These are phyloP conservation scores for Brachionus plicatilis DNA, from an alignment of 1,140 invertebrate genomes.

Conservation along the genomic window DNA sequence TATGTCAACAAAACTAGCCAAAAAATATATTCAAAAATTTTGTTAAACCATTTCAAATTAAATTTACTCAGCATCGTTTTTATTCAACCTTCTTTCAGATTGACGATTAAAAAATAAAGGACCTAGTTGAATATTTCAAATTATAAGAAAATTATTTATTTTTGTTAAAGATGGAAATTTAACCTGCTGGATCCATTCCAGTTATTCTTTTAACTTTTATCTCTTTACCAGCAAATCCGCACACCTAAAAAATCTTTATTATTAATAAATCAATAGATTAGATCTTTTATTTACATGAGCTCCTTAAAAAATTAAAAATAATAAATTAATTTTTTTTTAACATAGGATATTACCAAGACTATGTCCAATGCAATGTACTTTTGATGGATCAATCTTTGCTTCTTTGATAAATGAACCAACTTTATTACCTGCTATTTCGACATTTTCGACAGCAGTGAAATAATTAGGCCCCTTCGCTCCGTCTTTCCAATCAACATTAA, in stretches of 20 bases:
- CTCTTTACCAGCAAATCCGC: conserved; percentile 79
- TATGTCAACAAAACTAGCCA: conserved; percentile 71
- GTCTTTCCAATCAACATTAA: conserved; percentile 14
- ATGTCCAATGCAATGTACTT: conserved; percentile 75
- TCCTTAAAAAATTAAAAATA: conserved; percentile 55
- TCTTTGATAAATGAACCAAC: conserved; percentile 62
- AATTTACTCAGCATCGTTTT: conserved; percentile 72
- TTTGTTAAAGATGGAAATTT: background rate
- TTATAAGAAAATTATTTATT: background rate
- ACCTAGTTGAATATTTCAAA: background rate
- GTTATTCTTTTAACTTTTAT: conserved; percentile 72
- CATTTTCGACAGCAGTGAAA: conserved; percentile 66
- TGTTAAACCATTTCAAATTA: background rate
- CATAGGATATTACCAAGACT: conserved; percentile 60
- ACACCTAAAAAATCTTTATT: conserved; percentile 44
- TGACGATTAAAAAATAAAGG: conserved; percentile 74
- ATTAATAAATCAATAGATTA: background rate
- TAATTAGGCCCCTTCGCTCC: conserved; percentile 54
- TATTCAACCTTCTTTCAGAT: conserved; percentile 73
- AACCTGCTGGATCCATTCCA: conserved; percentile 77
- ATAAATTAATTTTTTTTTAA: background rate
- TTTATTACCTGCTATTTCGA: conserved; percentile 72
- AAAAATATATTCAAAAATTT: background rate
- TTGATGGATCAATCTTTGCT: conserved; percentile 40
- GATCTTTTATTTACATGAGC: conserved; percentile 64